phyloP scores from a whole-genome alignment of 2,113 vertebrate species.

The Bucco capensis region DNA sequence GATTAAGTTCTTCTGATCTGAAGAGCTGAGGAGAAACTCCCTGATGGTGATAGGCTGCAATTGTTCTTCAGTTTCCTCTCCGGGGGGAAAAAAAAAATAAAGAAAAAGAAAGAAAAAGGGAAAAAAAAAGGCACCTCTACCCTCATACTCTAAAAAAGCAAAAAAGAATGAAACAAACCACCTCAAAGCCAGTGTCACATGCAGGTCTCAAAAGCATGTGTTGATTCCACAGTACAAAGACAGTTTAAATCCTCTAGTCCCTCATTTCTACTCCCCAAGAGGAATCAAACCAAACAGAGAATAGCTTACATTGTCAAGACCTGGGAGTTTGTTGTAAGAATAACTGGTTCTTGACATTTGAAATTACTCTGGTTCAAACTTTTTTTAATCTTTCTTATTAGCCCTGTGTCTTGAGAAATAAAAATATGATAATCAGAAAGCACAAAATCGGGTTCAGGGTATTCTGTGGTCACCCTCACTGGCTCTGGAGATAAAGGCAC shows the following conservation, averaged over 20 bases:
- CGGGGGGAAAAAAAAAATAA: not conserved
- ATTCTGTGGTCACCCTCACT: constrained; percentile 41
- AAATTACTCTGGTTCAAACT: constrained; percentile 54
- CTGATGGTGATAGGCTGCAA: not conserved
- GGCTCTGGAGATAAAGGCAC: constrained; percentile 30
- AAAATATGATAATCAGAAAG: constrained; percentile 59
- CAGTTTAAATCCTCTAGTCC: constrained; percentile 2
- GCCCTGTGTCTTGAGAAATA: constrained; percentile 28
- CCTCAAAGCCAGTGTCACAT: not conserved
- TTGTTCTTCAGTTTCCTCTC: not conserved
- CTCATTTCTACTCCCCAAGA: not conserved
- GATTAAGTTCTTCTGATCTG: not conserved
- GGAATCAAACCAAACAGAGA: constrained; percentile 56
- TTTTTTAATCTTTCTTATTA: constrained; percentile 63
- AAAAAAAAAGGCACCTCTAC: too few relatives aligned
- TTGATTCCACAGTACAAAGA: constrained; percentile 14
- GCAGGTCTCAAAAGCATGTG: not conserved
- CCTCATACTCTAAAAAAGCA: not conserved
- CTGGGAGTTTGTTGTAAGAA: constrained; percentile 26
- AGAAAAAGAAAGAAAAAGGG: not conserved
- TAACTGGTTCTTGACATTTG: constrained; percentile 59
- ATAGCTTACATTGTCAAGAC: not conserved
- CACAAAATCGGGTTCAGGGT: constrained; percentile 45
- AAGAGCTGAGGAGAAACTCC: not conserved
- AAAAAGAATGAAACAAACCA: not conserved